A percentile compares a stretch with the other conserved stretches of the same genome.
phyloP scores from a whole-genome alignment of 2,888 invertebrate species.

The Drosophila incognita region DNA sequence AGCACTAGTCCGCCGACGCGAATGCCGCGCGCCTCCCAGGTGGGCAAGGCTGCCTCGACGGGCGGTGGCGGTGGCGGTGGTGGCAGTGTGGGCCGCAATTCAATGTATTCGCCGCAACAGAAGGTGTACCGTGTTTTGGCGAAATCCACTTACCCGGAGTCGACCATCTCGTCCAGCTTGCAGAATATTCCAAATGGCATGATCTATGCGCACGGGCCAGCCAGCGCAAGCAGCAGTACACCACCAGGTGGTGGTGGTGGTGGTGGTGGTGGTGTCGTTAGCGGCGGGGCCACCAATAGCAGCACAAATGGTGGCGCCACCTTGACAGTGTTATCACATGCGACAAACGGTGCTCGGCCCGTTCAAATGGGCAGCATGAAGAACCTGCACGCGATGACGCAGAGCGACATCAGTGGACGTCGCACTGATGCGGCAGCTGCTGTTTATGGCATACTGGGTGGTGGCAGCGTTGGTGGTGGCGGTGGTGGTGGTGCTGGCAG shows the following conservation, averaged over 20 bases:
- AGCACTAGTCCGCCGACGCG: slow-evolving; percentile 83
- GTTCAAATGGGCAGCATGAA: slow-evolving; percentile 81
- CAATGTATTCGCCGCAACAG: slow-evolving; percentile 84
- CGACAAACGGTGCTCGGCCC: slow-evolving; percentile 66
- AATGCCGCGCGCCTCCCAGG: slow-evolving; percentile 82
- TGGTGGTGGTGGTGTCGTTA: slow-evolving; percentile 49
- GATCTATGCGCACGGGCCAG: slow-evolving; percentile 79
- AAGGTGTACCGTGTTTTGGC: slow-evolving; percentile 83
- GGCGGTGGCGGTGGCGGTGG: slow-evolving; percentile 48
- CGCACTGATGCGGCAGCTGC: slow-evolving; percentile 68
- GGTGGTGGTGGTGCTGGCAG: neutral
- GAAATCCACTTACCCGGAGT: slow-evolving; percentile 84
- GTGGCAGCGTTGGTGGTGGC: neutral
- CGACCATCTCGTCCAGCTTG: slow-evolving; percentile 85
- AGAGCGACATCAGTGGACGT: slow-evolving; percentile 82
- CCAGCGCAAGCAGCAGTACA: slow-evolving; percentile 64
- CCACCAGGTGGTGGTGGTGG: slow-evolving; percentile 57
- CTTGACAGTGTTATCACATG: slow-evolving; percentile 49
- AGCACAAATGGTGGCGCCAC: slow-evolving; percentile 56
- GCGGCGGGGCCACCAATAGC: slow-evolving; percentile 19
- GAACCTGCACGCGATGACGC: slow-evolving; percentile 84
- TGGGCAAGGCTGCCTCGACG: slow-evolving; percentile 64
- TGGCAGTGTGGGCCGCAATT: slow-evolving; percentile 70
- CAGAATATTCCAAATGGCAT: slow-evolving; percentile 85
- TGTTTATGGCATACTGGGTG: slow-evolving; percentile 69